Evolutionary conservation across 2,888 invertebrate genomes (phyloP), one percentile per base, ranked within the genome.

Genomic region (Sminthurides aquaticus): DNA sequence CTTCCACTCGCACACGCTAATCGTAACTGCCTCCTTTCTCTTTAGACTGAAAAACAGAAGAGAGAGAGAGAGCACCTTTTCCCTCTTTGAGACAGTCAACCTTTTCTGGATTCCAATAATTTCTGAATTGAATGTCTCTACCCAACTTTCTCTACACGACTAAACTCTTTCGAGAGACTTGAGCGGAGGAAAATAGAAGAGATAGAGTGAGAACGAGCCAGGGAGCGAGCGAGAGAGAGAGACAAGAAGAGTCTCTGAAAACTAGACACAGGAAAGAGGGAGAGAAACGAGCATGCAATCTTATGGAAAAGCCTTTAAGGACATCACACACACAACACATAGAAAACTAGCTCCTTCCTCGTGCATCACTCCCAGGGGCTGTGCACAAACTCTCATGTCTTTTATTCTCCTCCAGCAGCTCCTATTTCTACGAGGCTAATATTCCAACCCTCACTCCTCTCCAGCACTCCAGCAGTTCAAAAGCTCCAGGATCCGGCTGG

Each of bases 121-220:
- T 34, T 34, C 43, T 15, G 43, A 34, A 34, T 22, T 2, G 22
- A 24, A 22, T 55, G 26, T 34, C 43, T 15, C 43, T 34, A 11
- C 43, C 8, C 43, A 34, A 66, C 69, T 71, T 70, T 71, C 71
- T 61, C 69, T 71, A 54, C 62, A 61, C 65, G 68, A 71, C 71
- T 71, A 69, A 69, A 15, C 49, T 65, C 65, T 60, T 62, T 57
- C 27, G 68, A 59, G 67, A 66, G 58, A 60, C 65, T 64, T 58
- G 49, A 48, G 34, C 34, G 61, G 60, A 62, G 57, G 57, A 27
- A 69, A 60, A 54, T 60, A 62, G 62, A 62, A 26, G 49, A 34
- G 26, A 24, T 59, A n/a, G n/a, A n/a, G n/a, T n/a, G n/a, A n/a
- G n/a, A n/a, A n/a, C n/a, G n/a, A n/a, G n/a, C n/a, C n/a, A n/a